phyloP scores from a whole-genome alignment of 2,888 invertebrate species.

The Drosophila nr. perissopoda region DNA sequence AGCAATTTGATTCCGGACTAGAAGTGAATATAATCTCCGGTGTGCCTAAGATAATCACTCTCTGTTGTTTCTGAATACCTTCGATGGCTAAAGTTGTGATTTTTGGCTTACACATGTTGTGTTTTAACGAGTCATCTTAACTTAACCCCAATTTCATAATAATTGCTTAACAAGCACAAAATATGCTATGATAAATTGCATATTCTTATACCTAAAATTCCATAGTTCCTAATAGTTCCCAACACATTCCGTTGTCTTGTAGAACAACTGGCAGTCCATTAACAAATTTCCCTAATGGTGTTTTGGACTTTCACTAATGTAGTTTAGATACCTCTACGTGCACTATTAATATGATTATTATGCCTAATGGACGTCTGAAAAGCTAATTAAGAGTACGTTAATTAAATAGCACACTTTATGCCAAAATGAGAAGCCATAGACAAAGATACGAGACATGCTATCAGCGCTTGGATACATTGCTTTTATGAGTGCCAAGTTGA shows the following conservation, averaged over 20 bases:
- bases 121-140: neutral
- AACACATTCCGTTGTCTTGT: neutral
- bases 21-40: neutral
- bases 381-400: constrained; percentile 40
- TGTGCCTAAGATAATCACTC: neutral
- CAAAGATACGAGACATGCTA: constrained; percentile 9
- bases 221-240: neutral
- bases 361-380: constrained; percentile 33
- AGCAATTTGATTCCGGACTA: neutral
- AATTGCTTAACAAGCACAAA: neutral
- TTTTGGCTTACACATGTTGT: neutral
- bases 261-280: neutral
- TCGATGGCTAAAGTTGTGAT: neutral
- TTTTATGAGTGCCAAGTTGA: constrained; percentile 27
- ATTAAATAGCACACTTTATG: constrained; percentile 39
- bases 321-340: neutral
- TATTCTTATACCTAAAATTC: neutral
- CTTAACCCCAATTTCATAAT: neutral
- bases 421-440: constrained; percentile 21
- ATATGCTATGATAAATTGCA: neutral
- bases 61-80: neutral
- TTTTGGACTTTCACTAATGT: neutral
- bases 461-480: constrained; percentile 5
- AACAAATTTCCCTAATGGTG: neutral
- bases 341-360: constrained; percentile 23